phyloP scores from a whole-genome alignment of 2,797 vertebrate genomes.

The Leuciscus waleckii region DNA sequence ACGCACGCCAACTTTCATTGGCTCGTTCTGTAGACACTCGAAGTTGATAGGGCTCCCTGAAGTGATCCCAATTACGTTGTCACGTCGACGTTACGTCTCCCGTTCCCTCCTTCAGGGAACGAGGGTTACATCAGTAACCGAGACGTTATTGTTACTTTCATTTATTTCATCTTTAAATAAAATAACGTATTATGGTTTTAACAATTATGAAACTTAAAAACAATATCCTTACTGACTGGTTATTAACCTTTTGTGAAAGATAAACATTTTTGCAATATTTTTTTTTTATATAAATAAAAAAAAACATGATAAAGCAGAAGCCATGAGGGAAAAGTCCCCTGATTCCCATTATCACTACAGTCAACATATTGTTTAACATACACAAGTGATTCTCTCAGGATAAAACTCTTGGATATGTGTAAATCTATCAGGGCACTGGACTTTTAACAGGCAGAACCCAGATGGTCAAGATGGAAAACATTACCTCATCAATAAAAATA shows the following conservation, averaged over 20 bases:
- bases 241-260: not conserved
- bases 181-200: not conserved
- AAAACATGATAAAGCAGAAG: not conserved
- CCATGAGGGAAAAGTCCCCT: not conserved
- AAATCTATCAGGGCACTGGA: slow-evolving; percentile 3
- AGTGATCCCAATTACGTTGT: too few relatives aligned
- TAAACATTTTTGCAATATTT: not conserved
- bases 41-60: too few relatives aligned
- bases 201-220: not conserved
- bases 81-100: too few relatives aligned
- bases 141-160: not conserved
- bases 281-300: not conserved
- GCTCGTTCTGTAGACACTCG: too few relatives aligned
- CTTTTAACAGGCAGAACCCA: slow-evolving; percentile 24
- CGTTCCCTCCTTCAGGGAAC: too few relatives aligned
- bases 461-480: slow-evolving; percentile 44
- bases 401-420: not conserved
- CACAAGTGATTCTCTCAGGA: slow-evolving; percentile 11
- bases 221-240: not conserved
- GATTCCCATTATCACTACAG: slow-evolving; percentile 2
- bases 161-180: slow-evolving; percentile 2
- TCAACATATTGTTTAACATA: not conserved
- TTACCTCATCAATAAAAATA: slow-evolving; percentile 47
- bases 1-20: too few relatives aligned
- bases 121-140: too few relatives aligned